These are phyloP conservation scores for Musca vetustissima DNA, from an alignment of 1,140 invertebrate genomes.

Conservation along the genomic window DNA sequence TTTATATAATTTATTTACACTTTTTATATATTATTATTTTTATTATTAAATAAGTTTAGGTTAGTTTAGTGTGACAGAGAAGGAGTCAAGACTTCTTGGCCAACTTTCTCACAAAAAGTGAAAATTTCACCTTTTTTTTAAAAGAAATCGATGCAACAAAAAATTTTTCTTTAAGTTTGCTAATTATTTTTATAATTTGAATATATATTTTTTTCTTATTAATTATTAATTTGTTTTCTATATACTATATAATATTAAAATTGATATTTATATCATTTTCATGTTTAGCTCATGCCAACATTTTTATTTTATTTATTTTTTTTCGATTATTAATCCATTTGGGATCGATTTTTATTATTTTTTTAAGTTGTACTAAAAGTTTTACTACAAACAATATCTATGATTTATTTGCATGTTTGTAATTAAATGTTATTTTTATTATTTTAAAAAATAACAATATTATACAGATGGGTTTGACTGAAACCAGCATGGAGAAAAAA, in stretches of 20 bases:
- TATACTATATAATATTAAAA: constrained; percentile 7
- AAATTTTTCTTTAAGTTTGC: constrained; percentile 17
- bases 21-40: not conserved
- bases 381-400: not conserved
- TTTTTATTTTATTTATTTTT: too few species aligned
- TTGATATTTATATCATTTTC: too few species aligned
- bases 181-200: constrained; percentile 11
- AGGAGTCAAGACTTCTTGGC: too few species aligned
- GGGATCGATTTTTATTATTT: constrained; percentile 4
- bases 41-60: not conserved
- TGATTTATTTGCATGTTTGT: not conserved
- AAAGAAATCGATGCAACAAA: constrained; percentile 7
- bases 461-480: too few species aligned
- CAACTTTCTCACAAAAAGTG: not conserved
- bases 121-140: constrained; percentile 18
- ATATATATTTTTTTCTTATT: not conserved
- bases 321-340: constrained; percentile 11
- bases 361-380: too few species aligned
- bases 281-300: too few species aligned
- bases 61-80: not conserved
- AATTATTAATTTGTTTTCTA: not conserved
- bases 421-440: not conserved
- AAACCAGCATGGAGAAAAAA: too few species aligned
- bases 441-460: too few species aligned
- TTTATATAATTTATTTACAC: not conserved